A percentile compares a stretch with the other conserved stretches of the same genome.
phyloP scores from a whole-genome alignment of 2,113 vertebrate species.

The Calidris pugnax region DNA sequence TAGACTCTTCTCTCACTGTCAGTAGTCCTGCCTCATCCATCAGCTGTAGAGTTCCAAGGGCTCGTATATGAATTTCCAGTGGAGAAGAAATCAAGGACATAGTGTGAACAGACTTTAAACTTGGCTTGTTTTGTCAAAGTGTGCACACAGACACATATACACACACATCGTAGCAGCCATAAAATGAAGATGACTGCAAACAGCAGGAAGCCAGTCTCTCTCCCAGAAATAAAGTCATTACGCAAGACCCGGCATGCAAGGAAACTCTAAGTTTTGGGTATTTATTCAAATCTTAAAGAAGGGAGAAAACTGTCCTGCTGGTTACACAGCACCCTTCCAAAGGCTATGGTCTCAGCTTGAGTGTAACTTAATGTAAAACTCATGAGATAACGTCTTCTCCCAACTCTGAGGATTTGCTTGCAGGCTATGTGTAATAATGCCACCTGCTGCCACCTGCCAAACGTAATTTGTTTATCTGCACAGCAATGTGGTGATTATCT shows the following conservation, averaged over 20 bases:
- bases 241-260: background rate
- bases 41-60: background rate
- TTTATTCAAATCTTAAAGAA: background rate
- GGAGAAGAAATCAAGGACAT: background rate
- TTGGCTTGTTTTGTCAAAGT: background rate
- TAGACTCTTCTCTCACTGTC: background rate
- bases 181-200: background rate
- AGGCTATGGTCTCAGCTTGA: background rate
- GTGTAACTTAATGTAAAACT: accelerated
- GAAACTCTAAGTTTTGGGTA: background rate
- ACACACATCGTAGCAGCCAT: background rate
- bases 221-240: background rate
- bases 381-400: accelerated
- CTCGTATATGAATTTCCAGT: background rate
- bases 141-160: no score
- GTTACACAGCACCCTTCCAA: background rate
- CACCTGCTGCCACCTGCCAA: background rate
- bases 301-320: background rate
- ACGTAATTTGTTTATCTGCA: background rate
- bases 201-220: background rate
- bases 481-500: background rate
- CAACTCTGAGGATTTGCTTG: background rate
- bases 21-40: background rate
- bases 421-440: background rate
- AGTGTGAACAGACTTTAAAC: background rate